These are phyloP conservation scores for Dryadula phaetusa DNA, from an alignment of 2,888 invertebrate genomes.

Conservation along the genomic window DNA sequence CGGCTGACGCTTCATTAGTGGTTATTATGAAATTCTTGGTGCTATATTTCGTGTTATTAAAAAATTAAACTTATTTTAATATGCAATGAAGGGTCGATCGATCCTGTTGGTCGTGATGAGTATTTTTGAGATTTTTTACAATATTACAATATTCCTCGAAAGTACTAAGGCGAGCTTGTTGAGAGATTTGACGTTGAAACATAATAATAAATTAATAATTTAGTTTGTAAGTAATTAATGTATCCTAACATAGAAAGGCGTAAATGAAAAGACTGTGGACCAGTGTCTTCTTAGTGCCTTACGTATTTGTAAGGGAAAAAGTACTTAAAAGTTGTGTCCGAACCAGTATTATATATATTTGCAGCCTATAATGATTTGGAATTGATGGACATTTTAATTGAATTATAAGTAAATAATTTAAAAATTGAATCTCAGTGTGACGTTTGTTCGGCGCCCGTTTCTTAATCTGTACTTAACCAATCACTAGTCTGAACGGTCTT, in stretches of 20 bases:
- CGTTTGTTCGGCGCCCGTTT: conserved; percentile 38
- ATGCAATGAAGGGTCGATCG: conserved; percentile 61
- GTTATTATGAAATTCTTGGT: conserved; percentile 49
- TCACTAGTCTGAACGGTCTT: conserved; percentile 49
- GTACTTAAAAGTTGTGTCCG: conserved; percentile 63
- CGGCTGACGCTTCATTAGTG: conserved; percentile 66
- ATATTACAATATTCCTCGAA: conserved; percentile 42
- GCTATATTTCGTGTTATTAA: conserved; percentile 49
- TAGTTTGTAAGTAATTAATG: conserved; percentile 69
- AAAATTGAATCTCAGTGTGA: conserved; percentile 39
- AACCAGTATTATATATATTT: conserved; percentile 67
- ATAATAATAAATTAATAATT: conserved; percentile 77
- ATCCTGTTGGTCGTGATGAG: conserved; percentile 63
- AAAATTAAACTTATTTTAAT: conserved; percentile 39
- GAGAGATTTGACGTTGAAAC: conserved; percentile 58
- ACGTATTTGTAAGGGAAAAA: conserved; percentile 51
- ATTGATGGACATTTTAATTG: conserved; percentile 24
- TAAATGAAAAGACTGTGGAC: conserved; percentile 59
- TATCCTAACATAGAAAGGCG: conserved; percentile 70
- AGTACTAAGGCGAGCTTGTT: conserved; percentile 33
- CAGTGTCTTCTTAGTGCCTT: conserved; percentile 70
- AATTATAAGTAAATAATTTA: conserved; percentile 34
- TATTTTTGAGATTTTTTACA: conserved; percentile 50
- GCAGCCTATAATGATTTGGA: conserved; percentile 41
- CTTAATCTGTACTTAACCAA: conserved; percentile 57